These are phyloP conservation scores for Andrena marginata DNA, from an alignment of 2,888 invertebrate genomes.

Conservation along the genomic window DNA sequence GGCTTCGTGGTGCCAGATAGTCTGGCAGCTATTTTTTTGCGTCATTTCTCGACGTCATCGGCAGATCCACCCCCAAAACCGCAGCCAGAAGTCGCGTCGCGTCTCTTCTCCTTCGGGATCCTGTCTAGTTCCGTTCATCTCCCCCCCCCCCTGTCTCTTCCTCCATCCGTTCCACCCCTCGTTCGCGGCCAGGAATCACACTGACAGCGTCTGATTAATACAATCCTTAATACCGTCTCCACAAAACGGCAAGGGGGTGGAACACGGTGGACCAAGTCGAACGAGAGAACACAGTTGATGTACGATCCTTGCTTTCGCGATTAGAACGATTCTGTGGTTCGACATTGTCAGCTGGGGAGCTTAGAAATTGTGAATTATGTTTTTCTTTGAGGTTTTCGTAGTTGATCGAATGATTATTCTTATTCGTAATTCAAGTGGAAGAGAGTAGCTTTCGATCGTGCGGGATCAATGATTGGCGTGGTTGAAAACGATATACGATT, in stretches of 20 bases:
- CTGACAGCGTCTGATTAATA: slow-evolving; percentile 85
- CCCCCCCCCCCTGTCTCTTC: slow-evolving; percentile 42
- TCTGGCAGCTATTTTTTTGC: slow-evolving; percentile 82
- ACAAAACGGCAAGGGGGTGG: slow-evolving; percentile 52
- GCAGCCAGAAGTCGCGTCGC: slow-evolving; percentile 77
- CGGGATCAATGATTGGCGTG: neutral
- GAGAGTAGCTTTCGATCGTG: too few species aligned
- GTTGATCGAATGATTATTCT: slow-evolving; percentile 9
- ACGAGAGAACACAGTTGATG: slow-evolving; percentile 47
- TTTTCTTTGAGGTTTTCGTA: neutral
- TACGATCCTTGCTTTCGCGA: slow-evolving; percentile 43
- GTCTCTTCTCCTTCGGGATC: slow-evolving; percentile 69
- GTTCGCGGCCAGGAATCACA: slow-evolving; percentile 74
- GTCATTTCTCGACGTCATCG: slow-evolving; percentile 84
- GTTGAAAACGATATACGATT: neutral
- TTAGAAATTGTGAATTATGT: slow-evolving; percentile 36
- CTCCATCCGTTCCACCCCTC: slow-evolving; percentile 48
- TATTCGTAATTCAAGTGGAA: neutral
- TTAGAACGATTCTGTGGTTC: slow-evolving; percentile 27
- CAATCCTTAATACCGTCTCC: slow-evolving; percentile 82
- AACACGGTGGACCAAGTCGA: slow-evolving; percentile 27
- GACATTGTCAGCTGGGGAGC: slow-evolving; percentile 7
- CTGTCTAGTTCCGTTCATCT: slow-evolving; percentile 60
- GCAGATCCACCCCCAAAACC: slow-evolving; percentile 79
- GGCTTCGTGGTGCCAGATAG: slow-evolving; percentile 78